Evolutionary conservation across 2,797 vertebrate species (phyloP).

Genomic region (Sebastes hubbsi): DNA sequence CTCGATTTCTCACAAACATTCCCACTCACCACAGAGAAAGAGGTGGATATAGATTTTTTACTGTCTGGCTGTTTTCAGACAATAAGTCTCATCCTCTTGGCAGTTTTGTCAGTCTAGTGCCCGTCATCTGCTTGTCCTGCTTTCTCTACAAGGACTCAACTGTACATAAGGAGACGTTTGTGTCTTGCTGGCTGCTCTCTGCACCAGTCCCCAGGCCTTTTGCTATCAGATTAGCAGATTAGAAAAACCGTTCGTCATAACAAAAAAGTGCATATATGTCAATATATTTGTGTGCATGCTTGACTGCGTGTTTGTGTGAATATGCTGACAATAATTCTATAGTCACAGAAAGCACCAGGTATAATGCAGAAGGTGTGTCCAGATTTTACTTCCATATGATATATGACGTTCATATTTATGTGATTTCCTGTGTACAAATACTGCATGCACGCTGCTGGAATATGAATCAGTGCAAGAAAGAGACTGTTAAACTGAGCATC

Average conservation of each 20-base stretch:
- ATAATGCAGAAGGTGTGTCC: neutral
- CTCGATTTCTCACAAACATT: constrained; percentile 23
- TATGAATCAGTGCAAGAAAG: constrained; percentile 4
- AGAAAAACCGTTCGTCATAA: neutral
- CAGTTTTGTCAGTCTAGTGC: constrained; percentile 16
- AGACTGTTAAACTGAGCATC: constrained; percentile 4
- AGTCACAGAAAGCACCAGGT: neutral
- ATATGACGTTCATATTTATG: constrained; percentile 4
- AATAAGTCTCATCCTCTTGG: constrained; percentile 10
- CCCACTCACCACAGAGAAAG: constrained; percentile 4
- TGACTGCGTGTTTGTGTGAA: neutral
- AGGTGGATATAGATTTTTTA: constrained; percentile 33
- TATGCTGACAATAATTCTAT: neutral
- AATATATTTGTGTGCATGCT: neutral
- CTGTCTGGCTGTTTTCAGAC: constrained; percentile 13
- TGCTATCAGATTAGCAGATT: constrained; percentile 26
- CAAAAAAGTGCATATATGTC: neutral
- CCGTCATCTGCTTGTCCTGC: neutral
- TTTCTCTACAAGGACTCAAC: constrained; percentile 33
- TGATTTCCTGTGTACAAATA: constrained; percentile 5
- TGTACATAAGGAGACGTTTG: constrained; percentile 30
- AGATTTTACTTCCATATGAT: constrained; percentile 3
- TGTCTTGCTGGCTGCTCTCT: constrained; percentile 13
- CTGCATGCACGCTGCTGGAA: neutral
- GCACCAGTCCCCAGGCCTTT: constrained; percentile 17